Evolutionary conservation across 1,140 invertebrate genomes (phyloP), one percentile per base, ranked within the genome.

Genomic region (Drosophila erecta): DNA sequence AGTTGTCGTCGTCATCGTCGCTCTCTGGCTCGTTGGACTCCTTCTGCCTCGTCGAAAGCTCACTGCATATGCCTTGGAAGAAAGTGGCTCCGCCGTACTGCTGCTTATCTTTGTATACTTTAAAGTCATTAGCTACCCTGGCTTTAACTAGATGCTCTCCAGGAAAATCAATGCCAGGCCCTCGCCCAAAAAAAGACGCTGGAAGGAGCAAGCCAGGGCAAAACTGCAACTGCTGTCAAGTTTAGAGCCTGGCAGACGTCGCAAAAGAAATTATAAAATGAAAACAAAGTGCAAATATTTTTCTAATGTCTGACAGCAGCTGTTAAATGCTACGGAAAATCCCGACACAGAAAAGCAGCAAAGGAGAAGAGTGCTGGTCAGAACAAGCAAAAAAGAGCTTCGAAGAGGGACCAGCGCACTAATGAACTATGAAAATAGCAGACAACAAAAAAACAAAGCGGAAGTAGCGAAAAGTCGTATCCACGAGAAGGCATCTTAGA

Each of bases 61-160:
- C 20, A 47, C 24, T 65, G 41, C 64, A 84, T 74, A 71, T 78
- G 76, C 49, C 61, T 57, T 57, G 46, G 67, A 58, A 55, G 41
- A 41, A 74, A 69, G 75, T 64, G 74, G 53, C 37, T 53, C 38
- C 66, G 53, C 43, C 61, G 37, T 22, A 24, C 56, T 30, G 59
- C 62, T 87, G 76, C 78, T 86, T 87, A 87, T 86, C 83, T 87
- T 76, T 79, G 60, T 59, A 66, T 79, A 87, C 37, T 72, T 87
- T 86, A 83, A 87, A 86, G 83, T 87, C 83, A 87, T 87, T 86
- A 87, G 84, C 80, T 69, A 51, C 6, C 51, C 59, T 43, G 59
- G 56, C 81, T 77, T 85, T 46, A 80, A 85, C 67, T 11, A 81
- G 55, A 43, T 78, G 57, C 79, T 55, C 41, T 65, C 41, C 30